Evolutionary conservation across 2,888 invertebrate genomes (phyloP), one percentile per base, ranked within the genome.

Genomic region (Abrostola triplasia): DNA sequence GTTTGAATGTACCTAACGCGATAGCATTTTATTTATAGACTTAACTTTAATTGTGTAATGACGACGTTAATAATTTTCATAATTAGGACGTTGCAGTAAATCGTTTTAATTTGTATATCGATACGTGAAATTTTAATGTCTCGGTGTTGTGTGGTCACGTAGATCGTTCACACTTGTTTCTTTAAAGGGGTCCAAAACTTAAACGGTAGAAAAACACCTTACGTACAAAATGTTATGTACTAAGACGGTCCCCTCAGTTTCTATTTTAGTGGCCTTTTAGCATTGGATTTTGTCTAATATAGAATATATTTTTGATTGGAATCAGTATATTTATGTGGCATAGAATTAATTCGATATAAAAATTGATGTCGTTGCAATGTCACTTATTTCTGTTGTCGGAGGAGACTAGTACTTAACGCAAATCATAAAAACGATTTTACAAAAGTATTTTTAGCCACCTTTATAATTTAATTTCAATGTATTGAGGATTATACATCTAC

Each of bases 111-210:
- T 83, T 79, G 68, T 88, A 84, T 83, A 77, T 66, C 67, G 70
- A 67, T 67, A 69, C 48, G 70, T 80, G 76, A 74, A 85, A 76
- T 80, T 86, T 76, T 69, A 83, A 88, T 84, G 80, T 92, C 88
- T 92, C 79, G 88, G 87, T 93, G 92, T 92, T 85, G 91, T 93
- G 83, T 84, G 84, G 83, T 90, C 77, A 81, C 80, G 76, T 86
- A 86, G 84, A 80, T 79, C 73, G 70, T 79, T 77, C 79, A 77
- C 77, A 78, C 70, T 79, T 72, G 37, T 68, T 76, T 80, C 57
- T 72, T 77, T 68, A 51, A 70, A 60, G 73, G 79, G 77, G 67
- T 58, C 69, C 55, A 63, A 64, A 63, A 67, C 55, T 36, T 67
- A 54, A 61, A 63, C 61, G 48, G 51, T 57, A 52, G 37, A 60